Conservation (phyloP, 2,888 invertebrate species). For the Ormyrus labotus region DNA sequence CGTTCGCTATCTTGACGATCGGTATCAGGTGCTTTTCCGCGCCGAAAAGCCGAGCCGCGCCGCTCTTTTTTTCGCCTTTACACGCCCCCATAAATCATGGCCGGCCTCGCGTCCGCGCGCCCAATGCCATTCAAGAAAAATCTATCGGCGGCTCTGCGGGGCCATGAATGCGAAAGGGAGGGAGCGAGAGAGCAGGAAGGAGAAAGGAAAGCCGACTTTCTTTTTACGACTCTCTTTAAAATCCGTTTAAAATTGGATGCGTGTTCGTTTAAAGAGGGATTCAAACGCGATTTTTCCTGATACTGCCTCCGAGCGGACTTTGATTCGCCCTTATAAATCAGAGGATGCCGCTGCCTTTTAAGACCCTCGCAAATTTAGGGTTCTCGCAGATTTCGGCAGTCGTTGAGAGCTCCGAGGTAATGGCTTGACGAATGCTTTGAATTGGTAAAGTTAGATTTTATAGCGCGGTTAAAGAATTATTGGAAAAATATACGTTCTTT, state of each 20-base stretch:
- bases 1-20: slow-evolving; percentile 43
- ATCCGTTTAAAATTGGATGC: slow-evolving; percentile 18
- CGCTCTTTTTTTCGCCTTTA: background rate
- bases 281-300: background rate
- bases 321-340: background rate
- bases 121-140: slow-evolving; percentile 24
- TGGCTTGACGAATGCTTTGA: too few relatives aligned
- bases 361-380: too few relatives aligned
- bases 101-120: background rate
- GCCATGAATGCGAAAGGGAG: background rate
- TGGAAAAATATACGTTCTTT: too few relatives aligned
- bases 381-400: too few relatives aligned
- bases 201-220: background rate
- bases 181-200: background rate
- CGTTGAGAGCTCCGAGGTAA: too few relatives aligned
- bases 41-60: too few relatives aligned
- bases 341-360: background rate
- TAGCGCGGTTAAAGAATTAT: too few relatives aligned
- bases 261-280: slow-evolving; percentile 3
- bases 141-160: background rate
- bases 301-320: background rate
- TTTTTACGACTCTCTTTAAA: slow-evolving; percentile 23
- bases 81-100: slow-evolving; percentile 34
- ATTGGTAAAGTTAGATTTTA: too few relatives aligned
- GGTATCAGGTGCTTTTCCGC: slow-evolving; percentile 30